A percentile compares a stretch with the other conserved stretches of the same genome.
Evolutionary conservation across 2,797 vertebrate species (phyloP).

Genomic region (Choloepus didactylus): DNA sequence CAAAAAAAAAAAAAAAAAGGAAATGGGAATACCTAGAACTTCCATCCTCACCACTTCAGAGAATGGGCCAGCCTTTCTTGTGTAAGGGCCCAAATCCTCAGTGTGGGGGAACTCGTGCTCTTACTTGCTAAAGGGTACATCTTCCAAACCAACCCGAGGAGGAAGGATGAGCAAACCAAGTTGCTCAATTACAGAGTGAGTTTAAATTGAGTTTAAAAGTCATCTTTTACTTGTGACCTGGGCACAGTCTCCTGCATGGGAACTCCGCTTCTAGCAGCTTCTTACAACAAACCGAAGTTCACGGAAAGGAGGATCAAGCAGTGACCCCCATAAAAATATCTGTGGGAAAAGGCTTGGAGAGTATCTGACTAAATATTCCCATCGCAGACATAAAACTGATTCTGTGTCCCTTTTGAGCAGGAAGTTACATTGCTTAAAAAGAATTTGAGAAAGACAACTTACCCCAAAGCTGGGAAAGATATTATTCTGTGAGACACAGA

Average conservation of each 20-base stretch:
- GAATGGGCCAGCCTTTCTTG: background rate
- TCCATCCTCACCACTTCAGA: background rate
- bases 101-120: background rate
- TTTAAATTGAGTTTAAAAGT: background rate
- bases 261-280: slow-evolving; percentile 51
- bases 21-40: background rate
- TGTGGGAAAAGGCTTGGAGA: slow-evolving; percentile 74
- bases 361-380: slow-evolving; percentile 64
- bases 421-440: slow-evolving; percentile 74
- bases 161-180: background rate
- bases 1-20: background rate
- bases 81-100: background rate
- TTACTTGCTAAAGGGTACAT: background rate
- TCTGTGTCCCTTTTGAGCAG: slow-evolving; percentile 52
- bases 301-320: slow-evolving; percentile 41
- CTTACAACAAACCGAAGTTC: slow-evolving; percentile 26
- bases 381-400: slow-evolving; percentile 59
- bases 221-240: background rate
- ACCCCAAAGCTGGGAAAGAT: slow-evolving; percentile 32
- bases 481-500: background rate
- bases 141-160: slow-evolving; percentile 6
- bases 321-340: slow-evolving; percentile 65
- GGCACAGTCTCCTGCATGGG: background rate
- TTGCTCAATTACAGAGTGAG: background rate
- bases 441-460: slow-evolving; percentile 74